phyloP scores from a whole-genome alignment of 2,888 invertebrate species.

The Terebella lapidaria region DNA sequence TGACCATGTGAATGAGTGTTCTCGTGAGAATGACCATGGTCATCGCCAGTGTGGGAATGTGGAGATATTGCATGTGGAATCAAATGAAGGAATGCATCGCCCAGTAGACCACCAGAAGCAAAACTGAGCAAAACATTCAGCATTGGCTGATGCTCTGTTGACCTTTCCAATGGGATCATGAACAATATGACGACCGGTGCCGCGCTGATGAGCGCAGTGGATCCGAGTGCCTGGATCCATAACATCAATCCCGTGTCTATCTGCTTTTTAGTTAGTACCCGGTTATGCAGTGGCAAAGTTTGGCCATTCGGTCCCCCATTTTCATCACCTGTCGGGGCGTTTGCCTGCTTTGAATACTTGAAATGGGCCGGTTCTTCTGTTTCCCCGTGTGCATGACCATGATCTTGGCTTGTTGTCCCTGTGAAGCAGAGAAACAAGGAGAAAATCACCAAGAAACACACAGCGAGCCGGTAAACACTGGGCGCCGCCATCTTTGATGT shows the following conservation, averaged over 20 bases:
- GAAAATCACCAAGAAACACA: background rate
- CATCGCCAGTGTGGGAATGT: slow-evolving; percentile 55
- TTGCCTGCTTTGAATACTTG: slow-evolving; percentile 77
- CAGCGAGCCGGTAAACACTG: background rate
- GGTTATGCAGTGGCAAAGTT: background rate
- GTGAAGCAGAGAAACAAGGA: background rate
- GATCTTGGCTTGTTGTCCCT: slow-evolving; percentile 2
- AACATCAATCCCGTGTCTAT: slow-evolving; percentile 48
- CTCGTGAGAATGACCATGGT: slow-evolving; percentile 54
- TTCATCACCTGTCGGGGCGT: slow-evolving; percentile 39
- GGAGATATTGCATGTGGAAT: slow-evolving; percentile 86
- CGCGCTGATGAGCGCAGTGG: slow-evolving; percentile 89
- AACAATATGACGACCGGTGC: slow-evolving; percentile 91
- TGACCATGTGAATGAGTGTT: slow-evolving; percentile 60
- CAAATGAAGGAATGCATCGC: slow-evolving; percentile 96
- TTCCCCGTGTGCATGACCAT: slow-evolving; percentile 19
- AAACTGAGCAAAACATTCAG: slow-evolving; percentile 68
- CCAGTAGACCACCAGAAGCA: slow-evolving; percentile 71
- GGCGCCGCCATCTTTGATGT: slow-evolving; percentile 2
- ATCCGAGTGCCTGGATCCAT: slow-evolving; percentile 79
- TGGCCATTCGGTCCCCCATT: slow-evolving; percentile 1
- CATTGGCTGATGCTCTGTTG: slow-evolving; percentile 74
- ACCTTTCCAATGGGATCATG: slow-evolving; percentile 78
- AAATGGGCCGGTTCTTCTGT: slow-evolving; percentile 65
- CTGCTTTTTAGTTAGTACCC: slow-evolving; percentile 8